A percentile compares a stretch with the other conserved stretches of the same genome.
Conservation (phyloP, 2,113 vertebrate species). For the Lophotis ruficrista region DNA sequence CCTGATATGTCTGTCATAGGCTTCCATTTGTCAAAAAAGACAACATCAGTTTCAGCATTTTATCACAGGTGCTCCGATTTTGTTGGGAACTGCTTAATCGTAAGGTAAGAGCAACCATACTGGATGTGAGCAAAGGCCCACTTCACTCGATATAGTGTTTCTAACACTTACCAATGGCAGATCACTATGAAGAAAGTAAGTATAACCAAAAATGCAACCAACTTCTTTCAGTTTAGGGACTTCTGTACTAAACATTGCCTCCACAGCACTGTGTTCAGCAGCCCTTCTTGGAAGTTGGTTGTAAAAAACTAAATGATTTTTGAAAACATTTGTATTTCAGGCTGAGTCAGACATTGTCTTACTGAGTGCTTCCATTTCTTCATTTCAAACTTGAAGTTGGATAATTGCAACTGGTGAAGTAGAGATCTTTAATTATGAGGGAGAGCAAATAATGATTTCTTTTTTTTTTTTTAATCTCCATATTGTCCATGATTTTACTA, state of each 20-base stretch:
- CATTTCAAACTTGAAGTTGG: not conserved
- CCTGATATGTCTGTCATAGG: not conserved
- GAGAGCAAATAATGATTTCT: not conserved
- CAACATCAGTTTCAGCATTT: not conserved
- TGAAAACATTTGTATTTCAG: not conserved
- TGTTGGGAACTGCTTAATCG: not conserved
- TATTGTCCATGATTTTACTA: not conserved
- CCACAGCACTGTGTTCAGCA: not conserved
- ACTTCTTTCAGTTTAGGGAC: not conserved
- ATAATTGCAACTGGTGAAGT: not conserved
- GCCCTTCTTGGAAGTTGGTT: not conserved
- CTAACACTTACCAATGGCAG: not conserved
- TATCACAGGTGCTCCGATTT: not conserved
- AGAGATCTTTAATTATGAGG: not conserved
- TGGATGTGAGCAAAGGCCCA: not conserved
- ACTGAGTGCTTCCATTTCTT: not conserved
- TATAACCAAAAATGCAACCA: not conserved
- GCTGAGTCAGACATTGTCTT: not conserved
- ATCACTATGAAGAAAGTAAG: not conserved
- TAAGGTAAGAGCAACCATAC: not conserved
- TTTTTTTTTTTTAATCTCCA: not conserved
- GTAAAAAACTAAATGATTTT: not conserved
- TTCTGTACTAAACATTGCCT: not conserved
- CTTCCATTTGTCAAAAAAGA: not conserved
- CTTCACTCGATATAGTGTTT: not conserved